A percentile compares a stretch with the other conserved stretches of the same genome.
Evolutionary conservation across 2,113 vertebrate genomes (phyloP).

Genomic region (Phalacrocorax aristotelis): DNA sequence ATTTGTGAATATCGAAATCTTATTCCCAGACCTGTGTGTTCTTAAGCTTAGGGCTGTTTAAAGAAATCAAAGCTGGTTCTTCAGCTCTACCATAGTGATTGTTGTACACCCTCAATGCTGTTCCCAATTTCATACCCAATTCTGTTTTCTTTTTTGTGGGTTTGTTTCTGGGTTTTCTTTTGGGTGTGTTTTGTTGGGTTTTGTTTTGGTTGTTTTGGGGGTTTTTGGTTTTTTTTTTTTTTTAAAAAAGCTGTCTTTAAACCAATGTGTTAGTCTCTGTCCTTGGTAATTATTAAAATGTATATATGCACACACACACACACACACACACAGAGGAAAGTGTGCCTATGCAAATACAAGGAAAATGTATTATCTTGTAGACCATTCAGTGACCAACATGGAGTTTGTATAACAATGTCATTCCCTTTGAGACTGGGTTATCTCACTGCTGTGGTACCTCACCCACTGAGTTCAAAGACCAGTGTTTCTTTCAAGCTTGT

Average conservation of each 20-base stretch:
- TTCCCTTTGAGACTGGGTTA: neutral
- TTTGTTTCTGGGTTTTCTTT: too few relatives aligned
- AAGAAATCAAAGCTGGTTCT: neutral
- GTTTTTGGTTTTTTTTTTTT: too few relatives aligned
- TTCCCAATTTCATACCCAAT: neutral
- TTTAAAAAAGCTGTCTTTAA: neutral
- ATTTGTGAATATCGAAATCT: neutral
- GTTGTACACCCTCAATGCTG: neutral
- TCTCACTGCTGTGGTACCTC: neutral
- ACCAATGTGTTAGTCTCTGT: neutral
- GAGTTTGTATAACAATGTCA: neutral
- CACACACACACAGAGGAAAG: neutral
- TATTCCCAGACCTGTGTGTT: neutral
- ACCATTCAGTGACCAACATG: accelerated
- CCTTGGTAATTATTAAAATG: neutral
- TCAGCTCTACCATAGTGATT: neutral
- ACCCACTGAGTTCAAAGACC: neutral
- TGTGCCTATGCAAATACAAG: neutral
- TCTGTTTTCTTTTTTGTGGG: neutral
- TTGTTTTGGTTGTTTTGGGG: neutral
- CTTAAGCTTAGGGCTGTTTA: neutral
- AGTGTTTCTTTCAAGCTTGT: neutral
- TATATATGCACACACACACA: too few relatives aligned
- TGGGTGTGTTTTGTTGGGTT: too few relatives aligned
- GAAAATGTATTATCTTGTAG: neutral